A percentile compares a stretch with the other conserved stretches of the same genome.
Evolutionary conservation across 2,113 vertebrate genomes (phyloP).

Genomic region (Daubentonia madagascariensis): DNA sequence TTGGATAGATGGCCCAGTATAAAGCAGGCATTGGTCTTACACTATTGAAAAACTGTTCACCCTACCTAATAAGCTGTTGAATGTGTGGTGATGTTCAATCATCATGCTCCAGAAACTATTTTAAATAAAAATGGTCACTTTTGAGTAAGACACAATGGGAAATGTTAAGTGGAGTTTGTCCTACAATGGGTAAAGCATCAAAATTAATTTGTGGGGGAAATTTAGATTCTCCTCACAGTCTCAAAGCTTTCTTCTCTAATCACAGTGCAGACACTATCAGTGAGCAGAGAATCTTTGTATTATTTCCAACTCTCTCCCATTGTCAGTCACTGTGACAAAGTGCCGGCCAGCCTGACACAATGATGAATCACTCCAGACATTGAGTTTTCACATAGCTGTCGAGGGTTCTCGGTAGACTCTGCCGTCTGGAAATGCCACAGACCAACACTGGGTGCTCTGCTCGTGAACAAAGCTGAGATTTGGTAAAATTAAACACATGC

Average conservation of each 20-base stretch:
- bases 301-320: conserved; percentile 90
- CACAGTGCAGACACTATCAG: conserved; percentile 88
- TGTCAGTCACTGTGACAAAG: conserved; percentile 94
- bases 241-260: conserved; percentile 84
- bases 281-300: conserved; percentile 87
- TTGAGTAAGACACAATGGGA: conserved; percentile 61
- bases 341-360: conserved; percentile 94
- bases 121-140: conserved; percentile 39
- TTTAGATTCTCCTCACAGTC: conserved; percentile 81
- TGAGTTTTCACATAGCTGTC: conserved; percentile 92
- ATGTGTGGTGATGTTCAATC: not conserved
- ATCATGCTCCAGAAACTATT: not conserved
- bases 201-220: conserved; percentile 61
- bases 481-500: conserved; percentile 62
- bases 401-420: conserved; percentile 88
- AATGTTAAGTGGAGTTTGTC: conserved; percentile 54
- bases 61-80: not conserved
- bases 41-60: not conserved
- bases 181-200: conserved; percentile 67
- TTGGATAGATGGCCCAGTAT: not conserved
- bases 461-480: conserved; percentile 70
- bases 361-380: conserved; percentile 97
- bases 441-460: conserved; percentile 47
- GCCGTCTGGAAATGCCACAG: conserved; percentile 89
- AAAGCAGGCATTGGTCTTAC: not conserved